These are phyloP conservation scores for Knipowitschia caucasica DNA, from an alignment of 2,797 vertebrate genomes.

Conservation along the genomic window DNA sequence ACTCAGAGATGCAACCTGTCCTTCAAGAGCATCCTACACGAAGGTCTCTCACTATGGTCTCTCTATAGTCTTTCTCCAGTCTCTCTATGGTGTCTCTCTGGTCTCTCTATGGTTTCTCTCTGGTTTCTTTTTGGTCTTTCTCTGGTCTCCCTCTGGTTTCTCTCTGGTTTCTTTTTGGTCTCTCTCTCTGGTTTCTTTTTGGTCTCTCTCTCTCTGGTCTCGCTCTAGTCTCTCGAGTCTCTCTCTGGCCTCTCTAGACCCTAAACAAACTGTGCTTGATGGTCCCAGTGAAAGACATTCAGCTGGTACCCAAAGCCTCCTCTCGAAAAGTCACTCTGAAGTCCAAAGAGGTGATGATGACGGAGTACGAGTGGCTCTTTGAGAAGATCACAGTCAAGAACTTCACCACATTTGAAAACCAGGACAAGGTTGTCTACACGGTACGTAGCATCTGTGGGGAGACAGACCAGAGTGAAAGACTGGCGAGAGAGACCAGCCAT, in stretches of 20 bases:
- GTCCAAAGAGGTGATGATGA: constrained; percentile 15
- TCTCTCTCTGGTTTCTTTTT: not conserved
- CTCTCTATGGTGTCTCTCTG: not conserved
- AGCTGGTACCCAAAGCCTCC: constrained; percentile 31
- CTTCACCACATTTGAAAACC: not conserved
- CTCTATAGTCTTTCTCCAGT: not conserved
- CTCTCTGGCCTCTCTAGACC: not conserved
- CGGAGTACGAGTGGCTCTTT: constrained; percentile 50
- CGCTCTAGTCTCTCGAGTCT: not conserved
- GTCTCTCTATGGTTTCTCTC: no score
- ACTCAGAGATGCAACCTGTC: constrained; percentile 61
- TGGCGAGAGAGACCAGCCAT: no score
- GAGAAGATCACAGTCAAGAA: constrained; percentile 17
- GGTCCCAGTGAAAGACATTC: constrained; percentile 36
- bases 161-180: constrained; percentile 23
- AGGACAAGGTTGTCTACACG: constrained; percentile 38
- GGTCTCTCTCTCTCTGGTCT: constrained; percentile 16
- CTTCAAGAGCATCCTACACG: constrained; percentile 52
- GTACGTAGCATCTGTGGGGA: constrained; percentile 37
- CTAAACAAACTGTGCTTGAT: not conserved
- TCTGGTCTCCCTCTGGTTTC: not conserved
- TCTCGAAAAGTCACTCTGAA: constrained; percentile 27
- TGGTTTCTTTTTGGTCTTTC: not conserved
- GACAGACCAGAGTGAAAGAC: no score
- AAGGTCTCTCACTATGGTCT: constrained; percentile 22